Evolutionary conservation across 2,113 vertebrate species (phyloP).

Genomic region (Scopus umbretta): DNA sequence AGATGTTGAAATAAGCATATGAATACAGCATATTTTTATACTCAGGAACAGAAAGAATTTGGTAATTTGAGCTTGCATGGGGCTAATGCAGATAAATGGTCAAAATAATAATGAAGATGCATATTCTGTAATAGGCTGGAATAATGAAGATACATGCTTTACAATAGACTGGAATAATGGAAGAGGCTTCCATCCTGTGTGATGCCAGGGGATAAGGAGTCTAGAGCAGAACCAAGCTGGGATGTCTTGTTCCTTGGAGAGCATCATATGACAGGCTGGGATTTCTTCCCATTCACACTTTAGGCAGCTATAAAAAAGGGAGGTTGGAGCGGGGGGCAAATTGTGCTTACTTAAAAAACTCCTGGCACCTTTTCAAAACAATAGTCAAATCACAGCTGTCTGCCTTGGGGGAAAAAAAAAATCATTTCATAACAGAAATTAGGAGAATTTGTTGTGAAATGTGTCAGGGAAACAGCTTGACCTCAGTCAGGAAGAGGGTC

Average conservation of each 20-base stretch:
- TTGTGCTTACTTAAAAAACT: not conserved
- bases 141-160: not conserved
- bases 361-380: not conserved
- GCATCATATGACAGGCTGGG: constrained; percentile 6
- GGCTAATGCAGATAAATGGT: not conserved
- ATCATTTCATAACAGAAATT: not conserved
- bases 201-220: not conserved
- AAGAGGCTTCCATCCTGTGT: not conserved
- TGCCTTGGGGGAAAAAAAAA: not conserved
- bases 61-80: not conserved
- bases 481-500: not conserved
- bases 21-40: not conserved
- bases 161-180: not conserved
- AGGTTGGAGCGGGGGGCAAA: not conserved
- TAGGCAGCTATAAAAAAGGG: constrained; percentile 12
- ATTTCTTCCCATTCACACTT: constrained; percentile 54
- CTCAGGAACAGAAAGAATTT: not conserved
- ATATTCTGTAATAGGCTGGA: not conserved
- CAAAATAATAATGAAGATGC: not conserved
- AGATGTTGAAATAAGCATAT: not conserved
- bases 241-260: constrained; percentile 33
- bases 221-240: constrained; percentile 38
- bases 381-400: not conserved
- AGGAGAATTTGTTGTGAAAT: not conserved
- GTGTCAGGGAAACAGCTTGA: not conserved